These are phyloP conservation scores for Laticauda colubrina DNA, from an alignment of 2,113 vertebrate genomes.

Conservation along the genomic window DNA sequence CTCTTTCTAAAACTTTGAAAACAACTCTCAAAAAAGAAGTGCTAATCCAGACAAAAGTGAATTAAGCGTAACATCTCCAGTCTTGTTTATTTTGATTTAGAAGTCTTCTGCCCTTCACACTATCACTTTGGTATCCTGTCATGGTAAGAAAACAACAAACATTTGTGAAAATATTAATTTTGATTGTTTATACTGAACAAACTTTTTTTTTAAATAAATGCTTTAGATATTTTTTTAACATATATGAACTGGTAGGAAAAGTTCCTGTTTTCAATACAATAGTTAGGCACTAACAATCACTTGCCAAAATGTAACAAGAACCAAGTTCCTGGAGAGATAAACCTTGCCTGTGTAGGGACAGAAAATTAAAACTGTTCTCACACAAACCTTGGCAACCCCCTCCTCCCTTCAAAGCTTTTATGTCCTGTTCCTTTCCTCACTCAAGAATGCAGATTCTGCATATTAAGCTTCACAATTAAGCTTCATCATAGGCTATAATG, in stretches of 20 bases:
- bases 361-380: slow-evolving; percentile 44
- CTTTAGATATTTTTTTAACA: neutral
- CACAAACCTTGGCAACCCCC: neutral
- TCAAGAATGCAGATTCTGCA: slow-evolving; percentile 22
- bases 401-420: neutral
- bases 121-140: slow-evolving; percentile 1
- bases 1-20: neutral
- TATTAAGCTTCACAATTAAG: neutral
- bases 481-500: slow-evolving; percentile 1
- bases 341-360: slow-evolving; percentile 24
- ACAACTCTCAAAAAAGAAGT: neutral
- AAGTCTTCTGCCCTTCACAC: slow-evolving; percentile 16
- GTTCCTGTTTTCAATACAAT: slow-evolving; percentile 3
- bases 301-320: slow-evolving; percentile 43
- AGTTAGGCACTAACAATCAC: slow-evolving; percentile 7
- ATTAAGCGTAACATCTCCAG: neutral
- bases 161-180: neutral
- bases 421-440: slow-evolving; percentile 5
- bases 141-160: slow-evolving; percentile 10
- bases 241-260: slow-evolving; percentile 7
- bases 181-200: neutral
- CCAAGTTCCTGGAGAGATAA: slow-evolving; percentile 9
- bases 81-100: neutral
- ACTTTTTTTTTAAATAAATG: neutral
- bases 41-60: neutral